phyloP scores from a whole-genome alignment of 2,797 vertebrate genomes.

The Brachyalestes nurse region DNA sequence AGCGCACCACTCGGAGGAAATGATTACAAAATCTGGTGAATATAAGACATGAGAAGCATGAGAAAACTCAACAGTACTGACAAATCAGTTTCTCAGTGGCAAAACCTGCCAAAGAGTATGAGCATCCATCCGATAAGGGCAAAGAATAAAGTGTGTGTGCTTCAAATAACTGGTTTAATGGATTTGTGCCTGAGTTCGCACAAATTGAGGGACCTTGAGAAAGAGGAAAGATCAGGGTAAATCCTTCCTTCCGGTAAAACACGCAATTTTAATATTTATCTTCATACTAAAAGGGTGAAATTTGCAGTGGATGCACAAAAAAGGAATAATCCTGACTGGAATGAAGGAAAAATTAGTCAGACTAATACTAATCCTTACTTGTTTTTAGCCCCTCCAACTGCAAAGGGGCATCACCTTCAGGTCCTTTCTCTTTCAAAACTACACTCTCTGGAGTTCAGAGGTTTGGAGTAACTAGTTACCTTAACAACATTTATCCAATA shows the following conservation, averaged over 20 bases:
- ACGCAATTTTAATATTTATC: background rate
- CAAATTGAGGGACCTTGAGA: background rate
- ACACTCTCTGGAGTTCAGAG: background rate
- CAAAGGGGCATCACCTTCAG: no score
- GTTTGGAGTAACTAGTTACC: no score
- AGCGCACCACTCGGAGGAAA: background rate
- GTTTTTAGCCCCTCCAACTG: background rate
- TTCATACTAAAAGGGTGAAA: background rate
- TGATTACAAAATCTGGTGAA: no score
- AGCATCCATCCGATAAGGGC: background rate
- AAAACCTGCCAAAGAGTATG: background rate
- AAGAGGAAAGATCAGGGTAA: conserved; percentile 1
- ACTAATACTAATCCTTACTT: background rate
- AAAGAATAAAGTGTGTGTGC: background rate
- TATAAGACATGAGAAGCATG: background rate
- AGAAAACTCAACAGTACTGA: background rate
- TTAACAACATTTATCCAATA: no score
- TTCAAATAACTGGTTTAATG: background rate
- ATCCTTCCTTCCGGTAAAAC: background rate
- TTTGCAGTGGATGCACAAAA: background rate
- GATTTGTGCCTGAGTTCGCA: background rate
- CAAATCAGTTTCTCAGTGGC: background rate
- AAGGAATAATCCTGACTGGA: background rate
- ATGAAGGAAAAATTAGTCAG: background rate
- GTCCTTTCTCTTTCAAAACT: background rate